Evolutionary conservation across 2,888 invertebrate species (phyloP), one percentile per base, ranked within the genome.

Genomic region (Drosophila nr. perissopoda): DNA sequence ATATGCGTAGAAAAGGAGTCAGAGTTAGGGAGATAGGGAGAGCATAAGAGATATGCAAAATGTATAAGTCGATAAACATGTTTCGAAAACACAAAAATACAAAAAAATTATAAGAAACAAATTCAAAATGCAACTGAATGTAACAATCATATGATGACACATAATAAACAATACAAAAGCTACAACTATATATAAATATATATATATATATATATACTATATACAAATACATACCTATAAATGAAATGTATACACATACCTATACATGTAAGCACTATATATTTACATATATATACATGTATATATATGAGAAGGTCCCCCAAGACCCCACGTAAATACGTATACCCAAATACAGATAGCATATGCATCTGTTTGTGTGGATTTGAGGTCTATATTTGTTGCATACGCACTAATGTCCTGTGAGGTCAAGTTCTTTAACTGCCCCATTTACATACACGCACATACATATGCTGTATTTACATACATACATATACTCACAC

Each of bases 141-240:
- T 84, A 87, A 86, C 86, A 86, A 86, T 86, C 86, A 86, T 87
- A 73, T 77, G 62, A 86, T 78, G 89, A 86, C 86, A 89, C 74
- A 84, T 88, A 86, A 88, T 80, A 57, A 76, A 76, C 58, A 78
- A 76, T 68, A 64, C 49, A 51, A 56, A 40, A 69, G 42, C 21
- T 65, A 71, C 59, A 73, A 49, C 57, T 63, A 61, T 57, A 51
- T 51, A 67, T 48, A 36, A 54, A 59, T 58, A 60, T 38, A 64
- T 66, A 51, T 56, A 33, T 61, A 33, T 61, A 54, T 45, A 61
- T 63, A 36, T n/a, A 53, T 31, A 53, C 31, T 48, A 67, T 53
- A 63, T 45, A 29, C 13, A 54, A 21, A 48, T 63, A 76, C 52
- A 57, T 53, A 60, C 38, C 33, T 54, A 69, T 62, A 65, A 60